phyloP scores from a whole-genome alignment of 2,888 invertebrate genomes.

The Halocaridina rubra region DNA sequence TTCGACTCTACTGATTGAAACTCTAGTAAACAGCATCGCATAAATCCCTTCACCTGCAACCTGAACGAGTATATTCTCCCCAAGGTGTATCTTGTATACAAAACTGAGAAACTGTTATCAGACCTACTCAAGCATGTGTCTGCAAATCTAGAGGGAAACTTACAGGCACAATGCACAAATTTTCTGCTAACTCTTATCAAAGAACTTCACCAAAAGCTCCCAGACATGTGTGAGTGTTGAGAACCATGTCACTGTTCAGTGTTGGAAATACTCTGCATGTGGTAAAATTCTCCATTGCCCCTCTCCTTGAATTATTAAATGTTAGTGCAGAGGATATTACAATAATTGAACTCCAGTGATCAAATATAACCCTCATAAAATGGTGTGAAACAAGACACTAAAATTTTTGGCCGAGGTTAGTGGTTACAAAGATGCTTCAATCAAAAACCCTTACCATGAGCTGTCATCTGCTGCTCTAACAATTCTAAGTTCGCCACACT shows the following conservation, averaged over 20 bases:
- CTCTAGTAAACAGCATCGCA: background rate
- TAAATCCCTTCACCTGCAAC: conserved; percentile 23
- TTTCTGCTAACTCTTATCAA: conserved; percentile 20
- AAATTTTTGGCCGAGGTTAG: conserved; percentile 9
- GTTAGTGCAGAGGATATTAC: conserved; percentile 9
- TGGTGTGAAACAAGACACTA: conserved; percentile 14
- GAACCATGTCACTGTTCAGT: background rate
- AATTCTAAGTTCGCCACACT: conserved; percentile 18
- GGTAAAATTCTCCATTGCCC: conserved; percentile 7
- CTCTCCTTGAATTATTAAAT: background rate
- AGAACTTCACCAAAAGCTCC: conserved; percentile 37
- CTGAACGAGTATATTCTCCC: background rate
- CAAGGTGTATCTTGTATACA: background rate
- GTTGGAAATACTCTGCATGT: background rate
- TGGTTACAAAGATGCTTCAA: background rate
- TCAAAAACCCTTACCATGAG: conserved; percentile 3
- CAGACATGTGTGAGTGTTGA: conserved; percentile 20
- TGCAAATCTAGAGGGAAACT: background rate
- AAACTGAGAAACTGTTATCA: conserved; percentile 12
- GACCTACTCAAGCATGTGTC: conserved; percentile 15
- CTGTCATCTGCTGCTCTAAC: conserved; percentile 17
- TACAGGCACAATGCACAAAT: background rate
- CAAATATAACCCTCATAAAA: conserved; percentile 16
- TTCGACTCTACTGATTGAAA: background rate
- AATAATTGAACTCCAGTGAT: conserved; percentile 18